A percentile compares a stretch with the other conserved stretches of the same genome.
Conservation (phyloP, 2,797 vertebrate genomes). For the Lepilemur septentrionalis region DNA sequence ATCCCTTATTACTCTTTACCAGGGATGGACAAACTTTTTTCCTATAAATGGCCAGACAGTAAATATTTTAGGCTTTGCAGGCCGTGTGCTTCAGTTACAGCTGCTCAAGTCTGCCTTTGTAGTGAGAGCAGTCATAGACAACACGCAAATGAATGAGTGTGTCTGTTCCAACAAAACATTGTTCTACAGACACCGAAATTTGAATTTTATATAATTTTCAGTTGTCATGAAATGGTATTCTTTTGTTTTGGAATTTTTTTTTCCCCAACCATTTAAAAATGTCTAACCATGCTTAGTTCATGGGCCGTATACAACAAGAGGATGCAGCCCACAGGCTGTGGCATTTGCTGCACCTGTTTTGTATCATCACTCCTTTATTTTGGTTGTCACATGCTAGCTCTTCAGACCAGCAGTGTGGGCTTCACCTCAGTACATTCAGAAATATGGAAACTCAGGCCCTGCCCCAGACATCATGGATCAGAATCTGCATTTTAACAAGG, state of each 20-base stretch:
- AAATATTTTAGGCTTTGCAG: neutral
- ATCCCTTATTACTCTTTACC: neutral
- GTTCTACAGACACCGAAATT: neutral
- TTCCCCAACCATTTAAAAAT: neutral
- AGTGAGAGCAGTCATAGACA: neutral
- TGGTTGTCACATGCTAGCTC: neutral
- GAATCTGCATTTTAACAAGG: neutral
- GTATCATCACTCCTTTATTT: neutral
- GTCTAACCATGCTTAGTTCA: neutral
- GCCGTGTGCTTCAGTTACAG: neutral
- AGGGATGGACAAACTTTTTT: neutral
- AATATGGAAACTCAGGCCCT: neutral
- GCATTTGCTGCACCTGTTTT: neutral
- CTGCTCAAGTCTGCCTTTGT: neutral
- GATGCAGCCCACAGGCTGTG: neutral
- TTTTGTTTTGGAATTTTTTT: neutral
- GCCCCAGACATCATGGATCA: neutral
- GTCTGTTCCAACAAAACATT: neutral
- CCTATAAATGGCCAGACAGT: neutral
- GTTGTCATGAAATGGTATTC: neutral
- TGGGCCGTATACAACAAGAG: neutral
- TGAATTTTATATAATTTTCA: neutral
- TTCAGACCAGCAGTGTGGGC: neutral
- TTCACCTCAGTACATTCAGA: neutral
- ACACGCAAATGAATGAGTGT: neutral